These are phyloP conservation scores for Streptopelia turtur DNA, from an alignment of 2,797 vertebrate species.

Conservation along the genomic window DNA sequence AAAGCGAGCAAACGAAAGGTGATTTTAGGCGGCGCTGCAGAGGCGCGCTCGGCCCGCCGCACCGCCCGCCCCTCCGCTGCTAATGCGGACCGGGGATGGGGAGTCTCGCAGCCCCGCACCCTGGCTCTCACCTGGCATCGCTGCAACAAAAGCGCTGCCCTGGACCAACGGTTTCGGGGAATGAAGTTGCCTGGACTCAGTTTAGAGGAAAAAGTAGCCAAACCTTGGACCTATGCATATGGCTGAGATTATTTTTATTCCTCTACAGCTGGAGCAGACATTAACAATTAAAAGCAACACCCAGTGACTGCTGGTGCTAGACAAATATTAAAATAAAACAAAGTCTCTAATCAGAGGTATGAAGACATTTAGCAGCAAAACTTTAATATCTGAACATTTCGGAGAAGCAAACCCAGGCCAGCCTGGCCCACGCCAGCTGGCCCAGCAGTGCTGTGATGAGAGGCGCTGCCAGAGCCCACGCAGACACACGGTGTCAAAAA, in stretches of 20 bases:
- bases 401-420: neutral
- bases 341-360: neutral
- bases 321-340: neutral
- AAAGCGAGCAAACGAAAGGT: neutral
- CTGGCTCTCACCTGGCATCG: constrained; percentile 3
- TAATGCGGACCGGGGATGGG: neutral
- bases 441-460: neutral
- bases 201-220: neutral
- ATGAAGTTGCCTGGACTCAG: neutral
- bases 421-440: neutral
- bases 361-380: neutral
- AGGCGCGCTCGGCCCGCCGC: neutral
- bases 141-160: neutral
- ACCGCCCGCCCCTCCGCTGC: neutral
- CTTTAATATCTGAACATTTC: neutral
- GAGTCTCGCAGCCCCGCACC: neutral
- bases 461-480: too few species aligned
- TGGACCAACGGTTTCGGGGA: neutral
- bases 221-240: neutral
- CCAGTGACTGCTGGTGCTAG: neutral
- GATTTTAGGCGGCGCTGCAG: neutral
- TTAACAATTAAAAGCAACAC: neutral
- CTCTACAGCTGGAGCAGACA: neutral
- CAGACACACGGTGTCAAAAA: neutral
- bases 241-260: neutral